Evolutionary conservation across 2,113 vertebrate genomes (phyloP), one percentile per base, ranked within the genome.

Genomic region (Sapayoa aenigma): DNA sequence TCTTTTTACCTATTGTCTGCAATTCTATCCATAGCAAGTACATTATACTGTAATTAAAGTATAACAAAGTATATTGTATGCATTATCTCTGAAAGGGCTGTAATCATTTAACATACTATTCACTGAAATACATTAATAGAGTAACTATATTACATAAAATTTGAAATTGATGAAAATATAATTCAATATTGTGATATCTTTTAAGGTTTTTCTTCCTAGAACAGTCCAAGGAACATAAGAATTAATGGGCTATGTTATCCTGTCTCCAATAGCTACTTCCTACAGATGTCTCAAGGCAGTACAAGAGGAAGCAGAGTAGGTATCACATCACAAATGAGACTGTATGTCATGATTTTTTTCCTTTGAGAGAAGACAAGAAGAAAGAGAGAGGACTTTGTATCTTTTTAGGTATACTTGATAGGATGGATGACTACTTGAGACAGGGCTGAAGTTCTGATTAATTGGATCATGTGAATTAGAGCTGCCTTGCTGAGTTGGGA

Each of bases 1-100:
- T 72, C 59, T 63, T 79, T 93, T 83, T 44, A 79, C 19, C 56
- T 82, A 68, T 72, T 85, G 87, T 66, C 77, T 90, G 59, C 59
- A 95, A 90, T 82, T 90, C 77, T 87, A 80, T 53, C 71, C n/a
- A 76, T 55, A 87, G 46, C 12, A 91, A 85, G 93, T 89, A 78
- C n/a, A 50, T 59, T 89, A 85, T 66, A 94, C 67, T 78, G 55
- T 83, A 96, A 95, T 96, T 95, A 93, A 94, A 93, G 28, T 87
- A 74, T 60, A 96, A 59, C 60, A 18, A 93, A 93, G 28, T 87
- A 74, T 58, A 96, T 59, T 60, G 21, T 68, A 95, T 65, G 71
- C 19, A 74, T 93, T 94, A 75, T 67, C 68, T 88, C 33, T 84
- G 55, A 94, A 84, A 93, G 19, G 42, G 31, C n/a, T 94, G 62